Percentiles rank a stretch among this genome's conserved stretches.
Evolutionary conservation across 2,113 vertebrate species (phyloP).

Genomic region (Recurvirostra avosetta): DNA sequence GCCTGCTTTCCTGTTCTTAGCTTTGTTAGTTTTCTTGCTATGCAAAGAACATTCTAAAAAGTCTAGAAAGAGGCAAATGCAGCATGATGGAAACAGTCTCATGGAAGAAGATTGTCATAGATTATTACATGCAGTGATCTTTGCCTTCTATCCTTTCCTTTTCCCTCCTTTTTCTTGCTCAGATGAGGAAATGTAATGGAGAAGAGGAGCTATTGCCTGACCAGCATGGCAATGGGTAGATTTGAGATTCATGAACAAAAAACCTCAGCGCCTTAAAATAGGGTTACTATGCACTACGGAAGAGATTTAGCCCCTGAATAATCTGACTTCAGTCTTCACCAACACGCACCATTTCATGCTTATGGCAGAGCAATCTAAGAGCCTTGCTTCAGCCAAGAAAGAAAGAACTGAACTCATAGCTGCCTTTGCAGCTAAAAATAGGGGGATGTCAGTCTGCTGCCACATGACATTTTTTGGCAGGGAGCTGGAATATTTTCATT

Average conservation of each 20-base stretch:
- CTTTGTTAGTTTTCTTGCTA: not conserved
- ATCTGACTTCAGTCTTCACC: not conserved
- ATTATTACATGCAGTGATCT: not conserved
- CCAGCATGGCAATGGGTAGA: not conserved
- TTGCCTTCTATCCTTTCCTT: not conserved
- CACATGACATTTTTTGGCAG: slow-evolving; percentile 18
- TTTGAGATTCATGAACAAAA: not conserved
- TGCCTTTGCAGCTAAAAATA: slow-evolving; percentile 44
- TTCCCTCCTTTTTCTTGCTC: not conserved
- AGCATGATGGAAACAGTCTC: not conserved
- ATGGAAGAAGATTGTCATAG: not conserved
- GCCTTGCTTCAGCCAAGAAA: not conserved
- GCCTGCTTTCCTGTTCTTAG: not conserved
- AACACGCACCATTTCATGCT: not conserved
- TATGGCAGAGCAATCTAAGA: not conserved
- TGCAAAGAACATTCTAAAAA: not conserved
- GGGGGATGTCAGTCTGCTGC: not conserved
- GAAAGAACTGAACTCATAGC: not conserved
- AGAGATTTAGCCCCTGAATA: not conserved
- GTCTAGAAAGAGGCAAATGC: not conserved
- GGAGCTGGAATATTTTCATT: slow-evolving; percentile 19
- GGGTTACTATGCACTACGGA: not conserved
- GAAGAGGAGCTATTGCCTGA: not conserved
- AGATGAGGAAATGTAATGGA: not conserved
- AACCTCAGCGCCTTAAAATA: not conserved